Base-by-base conservation (phyloP, 2,888 invertebrate genomes). In the Limnephilus marmoratus region DNA sequence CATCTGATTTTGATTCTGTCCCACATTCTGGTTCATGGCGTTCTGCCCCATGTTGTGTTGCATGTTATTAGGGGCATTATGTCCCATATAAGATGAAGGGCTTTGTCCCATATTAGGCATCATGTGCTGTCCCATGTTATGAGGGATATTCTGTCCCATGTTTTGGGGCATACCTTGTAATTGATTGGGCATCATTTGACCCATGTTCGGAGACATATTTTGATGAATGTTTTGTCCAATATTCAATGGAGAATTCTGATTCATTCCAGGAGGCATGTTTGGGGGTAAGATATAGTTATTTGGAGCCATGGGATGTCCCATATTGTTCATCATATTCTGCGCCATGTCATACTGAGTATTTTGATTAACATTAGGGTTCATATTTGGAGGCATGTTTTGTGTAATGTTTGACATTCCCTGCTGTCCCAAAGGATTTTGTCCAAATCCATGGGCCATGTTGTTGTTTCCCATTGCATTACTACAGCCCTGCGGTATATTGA, bases 71-170 rank as follows among this genome's bases (percentile, higher is more conserved):
- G 90, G 81, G 15, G 41, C 86, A 68, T 90, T 92, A 80, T 88
- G 45, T 53, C 89, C 89, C 80, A 87, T 92, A 31, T 87, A 85
- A 18, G 87, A 82, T 24, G 82, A 53, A 37, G 90, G 90, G 37
- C 85, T 90, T 82, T 93, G 93, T 53, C 89, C 88, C 92, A 93
- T 92, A 34, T 92, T 90, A 37, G 91, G 80, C 31, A 92, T 92
- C 31, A 93, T 82, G 37, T 87, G 53, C 80, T 93, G 93, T n/a
- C 90, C 88, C 86, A 93, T 91, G 31, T 93, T 91, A 31, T 92
- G 92, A 49, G 91, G 90, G 34, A 91, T 91, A 12, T 68, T 91
- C 29, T 82, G 85, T 45, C 85, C 91, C 41, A 87, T 81, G 82
- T 90, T 92, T 37, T 88, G 92, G 34, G 45, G 15, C 45, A 87